Evolutionary conservation across 2,797 vertebrate genomes (phyloP).

Genomic region (Hyperoplus immaculatus): DNA sequence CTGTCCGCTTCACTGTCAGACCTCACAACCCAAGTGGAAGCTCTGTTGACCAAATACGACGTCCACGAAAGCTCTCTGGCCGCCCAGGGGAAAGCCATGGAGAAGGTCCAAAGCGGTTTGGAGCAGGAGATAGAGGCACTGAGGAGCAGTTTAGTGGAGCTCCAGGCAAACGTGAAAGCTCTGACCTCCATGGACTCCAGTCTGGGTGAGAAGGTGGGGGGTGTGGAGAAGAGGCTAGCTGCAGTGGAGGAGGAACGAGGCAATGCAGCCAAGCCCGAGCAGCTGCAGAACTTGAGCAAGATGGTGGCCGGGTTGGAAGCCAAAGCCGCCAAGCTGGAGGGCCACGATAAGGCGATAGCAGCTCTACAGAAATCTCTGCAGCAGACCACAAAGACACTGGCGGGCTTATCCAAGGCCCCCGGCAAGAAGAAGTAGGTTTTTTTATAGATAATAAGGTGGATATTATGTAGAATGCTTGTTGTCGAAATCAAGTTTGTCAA

Average conservation of each 20-base stretch:
- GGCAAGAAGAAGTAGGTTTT: slow-evolving; percentile 59
- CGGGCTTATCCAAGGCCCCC: slow-evolving; percentile 82
- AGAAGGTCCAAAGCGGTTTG: slow-evolving; percentile 77
- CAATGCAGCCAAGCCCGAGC: slow-evolving; percentile 80
- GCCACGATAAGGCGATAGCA: slow-evolving; percentile 85
- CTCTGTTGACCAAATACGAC: slow-evolving; percentile 81
- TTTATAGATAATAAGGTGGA: too few relatives aligned
- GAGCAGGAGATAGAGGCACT: slow-evolving; percentile 83
- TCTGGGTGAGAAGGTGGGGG: slow-evolving; percentile 57
- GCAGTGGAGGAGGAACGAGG: slow-evolving; percentile 58
- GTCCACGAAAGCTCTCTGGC: slow-evolving; percentile 80
- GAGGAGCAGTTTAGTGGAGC: slow-evolving; percentile 81
- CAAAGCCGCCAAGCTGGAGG: slow-evolving; percentile 89
- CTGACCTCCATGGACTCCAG: slow-evolving; percentile 68
- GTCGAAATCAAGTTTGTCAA: too few relatives aligned
- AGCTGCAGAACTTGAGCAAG: slow-evolving; percentile 88
- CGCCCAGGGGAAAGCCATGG: slow-evolving; percentile 63
- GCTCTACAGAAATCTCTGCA: slow-evolving; percentile 85
- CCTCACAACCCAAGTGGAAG: slow-evolving; percentile 80
- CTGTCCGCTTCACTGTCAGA: slow-evolving; percentile 64
- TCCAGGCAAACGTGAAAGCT: slow-evolving; percentile 76
- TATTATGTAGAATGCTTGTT: too few relatives aligned
- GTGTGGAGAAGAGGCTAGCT: slow-evolving; percentile 56
- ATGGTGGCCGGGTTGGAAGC: slow-evolving; percentile 84
- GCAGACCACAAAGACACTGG: slow-evolving; percentile 85